Evolutionary conservation across 2,797 vertebrate genomes (phyloP), one percentile per base, ranked within the genome.

Genomic region (Acanthopagrus latus): DNA sequence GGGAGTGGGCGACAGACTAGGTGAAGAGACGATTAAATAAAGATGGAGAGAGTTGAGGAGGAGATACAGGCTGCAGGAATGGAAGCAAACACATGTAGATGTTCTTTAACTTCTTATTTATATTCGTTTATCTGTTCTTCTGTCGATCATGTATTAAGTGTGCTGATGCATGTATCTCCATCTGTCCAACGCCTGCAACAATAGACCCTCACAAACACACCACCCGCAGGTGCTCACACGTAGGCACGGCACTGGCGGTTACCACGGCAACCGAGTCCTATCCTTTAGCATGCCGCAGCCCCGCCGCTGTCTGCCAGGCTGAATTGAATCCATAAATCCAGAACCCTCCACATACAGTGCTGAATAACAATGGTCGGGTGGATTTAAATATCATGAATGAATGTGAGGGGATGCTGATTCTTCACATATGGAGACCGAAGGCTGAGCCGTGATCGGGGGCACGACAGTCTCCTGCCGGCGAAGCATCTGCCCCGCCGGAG

Each of bases 191-290:
- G 41, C 16, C 71, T 67, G 67, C 62, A 43, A 72, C 54, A 79
- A 82, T 27, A 86, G 78, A 56, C 50, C 74, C 38, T 59, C 56
- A 33, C 7, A 33, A 48, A 43, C 46, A 58, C 59, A 54, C 62
- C 64, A 50, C 77, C 81, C 1, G 58, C 88, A 78, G 80, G 48
- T 33, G 71, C 66, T 65, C 68, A 64, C 68, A 51, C 12, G 52
- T 52, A 38, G 44, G 54, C 54, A 25, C 17, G 3, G 68, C 68
- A 38, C 33, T 17, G 67, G 5, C 1, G 11, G 89, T 91, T 86
- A 57, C 88, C 84, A 71, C 9, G 60, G 83, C 81, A 86, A 91
- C 91, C 6, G 1, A 20, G 63, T 6, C 21, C 60, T 62, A 59
- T 76, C 64, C 71, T 44, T 69, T 8, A 54, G 69, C 79, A 71